Evolutionary conservation across 2,888 invertebrate genomes (phyloP).

Genomic region (Acanthosoma haemorrhoidale): DNA sequence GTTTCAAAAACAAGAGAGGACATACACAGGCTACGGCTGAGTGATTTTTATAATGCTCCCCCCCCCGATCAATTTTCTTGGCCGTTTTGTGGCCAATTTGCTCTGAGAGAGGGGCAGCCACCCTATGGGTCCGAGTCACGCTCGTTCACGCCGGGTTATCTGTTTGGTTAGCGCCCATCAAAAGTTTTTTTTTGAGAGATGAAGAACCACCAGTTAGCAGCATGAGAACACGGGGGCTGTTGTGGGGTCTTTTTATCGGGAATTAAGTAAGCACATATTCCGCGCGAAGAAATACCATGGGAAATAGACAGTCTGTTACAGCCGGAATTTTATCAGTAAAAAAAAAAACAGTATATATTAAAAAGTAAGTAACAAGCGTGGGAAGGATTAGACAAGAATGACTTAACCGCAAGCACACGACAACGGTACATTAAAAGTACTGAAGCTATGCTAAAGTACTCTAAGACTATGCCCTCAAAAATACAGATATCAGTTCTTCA

Average conservation of each 20-base stretch:
- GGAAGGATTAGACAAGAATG: neutral
- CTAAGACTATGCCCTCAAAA: too few species aligned
- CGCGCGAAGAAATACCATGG: neutral
- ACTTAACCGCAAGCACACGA: too few species aligned
- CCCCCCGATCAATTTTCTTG: neutral
- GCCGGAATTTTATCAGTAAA: neutral
- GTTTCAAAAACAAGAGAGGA: neutral
- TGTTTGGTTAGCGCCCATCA: neutral
- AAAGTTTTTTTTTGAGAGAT: neutral
- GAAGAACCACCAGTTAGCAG: too few species aligned
- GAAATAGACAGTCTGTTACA: neutral
- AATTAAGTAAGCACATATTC: neutral
- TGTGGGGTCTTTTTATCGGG: too few species aligned
- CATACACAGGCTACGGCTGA: neutral
- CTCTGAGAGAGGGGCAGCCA: neutral
- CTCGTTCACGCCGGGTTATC: neutral
- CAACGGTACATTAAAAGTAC: too few species aligned
- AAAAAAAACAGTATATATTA: neutral
- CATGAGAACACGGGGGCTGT: too few species aligned
- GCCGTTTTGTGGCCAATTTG: conserved; percentile 3
- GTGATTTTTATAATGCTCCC: neutral
- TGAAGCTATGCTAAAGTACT: too few species aligned
- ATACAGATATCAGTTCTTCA: too few species aligned
- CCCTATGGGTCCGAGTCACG: neutral
- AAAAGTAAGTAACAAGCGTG: neutral